phyloP scores from a whole-genome alignment of 2,888 invertebrate genomes.

The Mellilla xanthometata region DNA sequence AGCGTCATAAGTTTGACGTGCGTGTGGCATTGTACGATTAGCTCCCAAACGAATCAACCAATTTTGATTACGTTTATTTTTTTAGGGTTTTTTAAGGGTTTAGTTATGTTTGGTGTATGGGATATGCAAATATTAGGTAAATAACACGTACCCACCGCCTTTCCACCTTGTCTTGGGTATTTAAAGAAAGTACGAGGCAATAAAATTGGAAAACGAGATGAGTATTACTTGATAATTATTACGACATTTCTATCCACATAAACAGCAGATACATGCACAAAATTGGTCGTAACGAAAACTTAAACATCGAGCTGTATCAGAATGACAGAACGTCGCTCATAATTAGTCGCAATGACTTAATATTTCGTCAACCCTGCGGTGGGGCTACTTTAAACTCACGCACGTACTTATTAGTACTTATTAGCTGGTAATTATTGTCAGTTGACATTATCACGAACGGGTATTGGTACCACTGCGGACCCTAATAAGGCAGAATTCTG shows the following conservation, averaged over 20 bases:
- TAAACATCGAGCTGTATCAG: constrained; percentile 3
- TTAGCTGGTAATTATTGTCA: constrained; percentile 41
- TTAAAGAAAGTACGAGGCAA: too few species aligned
- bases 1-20: too few species aligned
- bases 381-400: constrained; percentile 17
- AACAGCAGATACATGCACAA: background rate
- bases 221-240: too few species aligned
- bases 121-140: too few species aligned
- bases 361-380: constrained; percentile 25
- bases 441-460: constrained; percentile 45
- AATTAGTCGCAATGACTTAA: constrained; percentile 26
- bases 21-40: too few species aligned
- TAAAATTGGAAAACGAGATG: too few species aligned
- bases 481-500: constrained; percentile 57
- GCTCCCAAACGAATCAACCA: too few species aligned
- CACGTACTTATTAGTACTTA: constrained; percentile 33
- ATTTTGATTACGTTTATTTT: too few species aligned
- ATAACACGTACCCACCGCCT: too few species aligned
- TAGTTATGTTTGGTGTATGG: too few species aligned
- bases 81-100: too few species aligned
- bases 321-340: constrained; percentile 17
- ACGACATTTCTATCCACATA: background rate
- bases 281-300: constrained; percentile 6
- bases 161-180: too few species aligned
- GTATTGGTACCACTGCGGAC: constrained; percentile 24